Base-by-base conservation (phyloP, 1,140 invertebrate genomes). In the Drosophila lacertosa region DNA sequence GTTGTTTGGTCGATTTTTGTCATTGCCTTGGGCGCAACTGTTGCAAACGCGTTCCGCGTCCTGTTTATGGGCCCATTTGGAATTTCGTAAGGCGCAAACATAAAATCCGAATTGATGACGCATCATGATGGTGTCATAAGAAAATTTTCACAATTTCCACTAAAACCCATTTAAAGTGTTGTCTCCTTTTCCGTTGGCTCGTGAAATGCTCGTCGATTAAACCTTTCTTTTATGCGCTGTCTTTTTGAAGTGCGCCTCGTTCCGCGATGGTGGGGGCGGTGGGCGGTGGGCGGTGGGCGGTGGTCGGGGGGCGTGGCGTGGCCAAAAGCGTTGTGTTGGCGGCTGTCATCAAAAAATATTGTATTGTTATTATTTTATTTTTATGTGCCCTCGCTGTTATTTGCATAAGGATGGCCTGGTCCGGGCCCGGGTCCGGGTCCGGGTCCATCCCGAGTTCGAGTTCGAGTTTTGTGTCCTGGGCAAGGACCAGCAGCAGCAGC, bases 301-400 rank as follows among this genome's bases (percentile, higher is more conserved):
- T 11, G 16, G 10, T 57, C 15, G 53, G 32, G 29, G 40, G 40
- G 42, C 42, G n/a, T n/a, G n/a, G n/a, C n/a, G n/a, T 50, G 58
- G 33, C 62, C 68, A 71, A 71, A 37, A 57, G 26, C 54, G 63
- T 67, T 72, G 64, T 71, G 69, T 59, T 67, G 54, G 39, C 73
- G 72, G 82, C 77, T 86, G 82, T 86, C 82, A 86, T 86, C 82
- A 86, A 86, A 86, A 88, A 86, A 86, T 86, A 86, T 86, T 86
- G 82, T 86, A 86, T 86, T 86, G 82, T 86, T 86, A 86, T 86
- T 86, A 86, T 86, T 88, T 86, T 86, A 88, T 86, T 86, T 86
- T 86, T 86, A 86, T 86, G 82, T 82, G 66, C 74, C 58, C 45
- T 74, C 48, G 59, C 54, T 80, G 73, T 72, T 86, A 88, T 86